A percentile compares a stretch with the other conserved stretches of the same genome.
These are phyloP conservation scores for Mystacornis crossleyi DNA, from an alignment of 2,113 vertebrate species.

Conservation along the genomic window DNA sequence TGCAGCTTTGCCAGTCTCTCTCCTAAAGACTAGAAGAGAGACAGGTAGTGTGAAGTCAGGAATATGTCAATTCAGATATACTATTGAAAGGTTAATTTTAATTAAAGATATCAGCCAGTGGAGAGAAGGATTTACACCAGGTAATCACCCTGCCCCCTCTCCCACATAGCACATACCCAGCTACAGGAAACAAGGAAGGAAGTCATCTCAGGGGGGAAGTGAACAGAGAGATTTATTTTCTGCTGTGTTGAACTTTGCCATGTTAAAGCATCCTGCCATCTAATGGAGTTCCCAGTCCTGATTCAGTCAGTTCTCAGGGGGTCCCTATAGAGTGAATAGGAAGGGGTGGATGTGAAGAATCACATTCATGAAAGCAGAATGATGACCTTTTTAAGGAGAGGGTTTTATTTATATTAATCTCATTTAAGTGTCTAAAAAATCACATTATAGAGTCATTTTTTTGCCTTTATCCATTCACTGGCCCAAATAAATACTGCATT, in stretches of 20 bases:
- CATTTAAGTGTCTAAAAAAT: background rate
- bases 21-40: background rate
- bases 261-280: background rate
- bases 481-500: background rate
- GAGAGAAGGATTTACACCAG: background rate
- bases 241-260: conserved; percentile 39
- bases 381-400: background rate
- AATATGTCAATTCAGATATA: background rate
- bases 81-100: background rate
- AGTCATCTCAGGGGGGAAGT: conserved; percentile 30
- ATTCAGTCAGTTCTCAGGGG: background rate
- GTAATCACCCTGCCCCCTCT: background rate
- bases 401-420: background rate
- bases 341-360: background rate
- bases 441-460: background rate
- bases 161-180: background rate
- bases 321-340: background rate
- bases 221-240: conserved; percentile 40
- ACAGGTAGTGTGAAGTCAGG: background rate
- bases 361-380: background rate
- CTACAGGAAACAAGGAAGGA: conserved; percentile 50
- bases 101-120: background rate
- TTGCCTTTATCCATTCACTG: background rate
- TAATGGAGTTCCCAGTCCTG: conserved; percentile 3
- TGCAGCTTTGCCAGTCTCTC: background rate